These are phyloP conservation scores for Cylindroiulus punctatus DNA, from an alignment of 2,888 invertebrate genomes.

Conservation along the genomic window DNA sequence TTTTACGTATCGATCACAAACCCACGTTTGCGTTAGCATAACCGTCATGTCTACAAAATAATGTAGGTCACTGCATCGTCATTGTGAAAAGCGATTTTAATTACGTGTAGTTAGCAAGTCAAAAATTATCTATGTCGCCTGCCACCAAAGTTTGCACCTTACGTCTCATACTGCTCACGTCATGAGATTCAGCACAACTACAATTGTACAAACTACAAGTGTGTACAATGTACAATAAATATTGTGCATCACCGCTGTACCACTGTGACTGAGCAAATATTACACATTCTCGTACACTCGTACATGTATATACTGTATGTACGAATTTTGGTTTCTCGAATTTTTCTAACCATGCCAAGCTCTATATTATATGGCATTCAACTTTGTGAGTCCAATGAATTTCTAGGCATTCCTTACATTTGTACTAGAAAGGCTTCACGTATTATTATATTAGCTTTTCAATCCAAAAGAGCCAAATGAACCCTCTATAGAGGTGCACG, in stretches of 20 bases:
- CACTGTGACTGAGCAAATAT: too few relatives aligned
- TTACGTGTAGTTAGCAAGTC: background rate
- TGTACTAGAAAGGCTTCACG: background rate
- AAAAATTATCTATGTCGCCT: background rate
- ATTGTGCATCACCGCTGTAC: too few relatives aligned
- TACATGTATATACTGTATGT: too few relatives aligned
- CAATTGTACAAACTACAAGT: too few relatives aligned
- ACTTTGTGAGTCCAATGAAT: too few relatives aligned
- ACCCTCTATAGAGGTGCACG: background rate
- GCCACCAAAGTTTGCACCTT: background rate
- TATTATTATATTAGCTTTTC: background rate
- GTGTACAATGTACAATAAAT: too few relatives aligned
- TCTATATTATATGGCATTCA: too few relatives aligned
- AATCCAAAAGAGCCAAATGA: background rate
- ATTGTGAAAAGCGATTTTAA: background rate
- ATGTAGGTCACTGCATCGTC: constrained; percentile 16
- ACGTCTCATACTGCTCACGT: background rate
- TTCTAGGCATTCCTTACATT: too few relatives aligned
- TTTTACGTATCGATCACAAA: background rate
- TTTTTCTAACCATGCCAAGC: too few relatives aligned
- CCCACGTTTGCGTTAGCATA: background rate
- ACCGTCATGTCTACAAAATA: background rate
- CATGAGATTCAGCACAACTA: background rate
- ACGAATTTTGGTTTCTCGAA: too few relatives aligned
- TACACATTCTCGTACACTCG: too few relatives aligned